Conservation (phyloP, 2,113 vertebrate species). For the Saccopteryx bilineata region DNA sequence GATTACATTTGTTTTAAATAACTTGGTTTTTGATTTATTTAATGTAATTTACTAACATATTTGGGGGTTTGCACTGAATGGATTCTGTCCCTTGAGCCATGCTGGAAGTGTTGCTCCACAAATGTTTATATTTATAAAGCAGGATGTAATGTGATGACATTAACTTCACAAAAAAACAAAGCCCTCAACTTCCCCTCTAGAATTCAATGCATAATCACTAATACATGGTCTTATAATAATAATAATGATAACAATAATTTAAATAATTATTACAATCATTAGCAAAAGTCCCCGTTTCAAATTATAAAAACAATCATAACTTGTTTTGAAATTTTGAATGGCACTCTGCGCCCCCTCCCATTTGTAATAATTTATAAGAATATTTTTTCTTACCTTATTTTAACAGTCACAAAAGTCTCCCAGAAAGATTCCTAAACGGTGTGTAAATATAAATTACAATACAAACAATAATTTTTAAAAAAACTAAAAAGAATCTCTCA, state of each 20-base stretch:
- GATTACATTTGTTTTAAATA: conserved; percentile 61
- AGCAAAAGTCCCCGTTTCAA: conserved; percentile 3
- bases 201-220: conserved; percentile 52
- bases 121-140: conserved; percentile 69
- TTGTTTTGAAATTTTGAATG: conserved; percentile 8
- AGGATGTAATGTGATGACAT: conserved; percentile 39
- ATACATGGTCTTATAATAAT: conserved; percentile 38
- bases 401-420: conserved; percentile 76
- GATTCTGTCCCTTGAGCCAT: conserved; percentile 2
- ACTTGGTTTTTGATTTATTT: conserved; percentile 74
- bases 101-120: conserved; percentile 53
- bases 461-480: not conserved
- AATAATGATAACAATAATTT: not conserved
- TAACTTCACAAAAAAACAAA: conserved; percentile 65
- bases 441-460: conserved; percentile 25
- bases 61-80: not conserved
- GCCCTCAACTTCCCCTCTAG: conserved; percentile 63
- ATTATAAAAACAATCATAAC: conserved; percentile 61
- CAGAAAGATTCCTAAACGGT: not conserved
- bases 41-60: conserved; percentile 22
- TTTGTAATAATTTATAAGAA: conserved; percentile 59
- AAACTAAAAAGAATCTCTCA: conserved; percentile 38
- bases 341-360: not conserved
- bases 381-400: conserved; percentile 84
- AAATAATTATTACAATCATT: conserved; percentile 56